phyloP scores from a whole-genome alignment of 2,113 vertebrate genomes.

The Passerina amoena region DNA sequence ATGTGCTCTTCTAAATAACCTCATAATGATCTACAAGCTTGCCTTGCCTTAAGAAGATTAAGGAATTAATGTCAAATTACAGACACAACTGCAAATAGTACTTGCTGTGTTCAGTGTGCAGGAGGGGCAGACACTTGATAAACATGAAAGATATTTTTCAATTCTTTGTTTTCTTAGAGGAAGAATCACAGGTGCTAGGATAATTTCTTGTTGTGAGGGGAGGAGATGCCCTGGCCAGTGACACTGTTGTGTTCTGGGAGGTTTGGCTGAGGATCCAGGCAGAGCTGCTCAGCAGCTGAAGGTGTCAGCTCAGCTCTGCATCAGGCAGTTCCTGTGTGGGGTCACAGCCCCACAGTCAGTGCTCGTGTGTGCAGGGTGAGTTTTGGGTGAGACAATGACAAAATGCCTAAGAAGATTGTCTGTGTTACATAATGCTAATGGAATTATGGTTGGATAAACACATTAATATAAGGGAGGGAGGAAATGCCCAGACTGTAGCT shows the following conservation, averaged over 20 bases:
- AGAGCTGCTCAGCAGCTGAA: neutral
- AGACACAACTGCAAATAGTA: constrained; percentile 43
- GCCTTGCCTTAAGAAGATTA: constrained; percentile 59
- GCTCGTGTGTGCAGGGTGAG: neutral
- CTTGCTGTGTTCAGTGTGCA: neutral
- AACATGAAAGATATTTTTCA: neutral
- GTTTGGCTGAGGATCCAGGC: neutral
- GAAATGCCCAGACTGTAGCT: neutral
- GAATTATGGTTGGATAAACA: constrained; percentile 53
- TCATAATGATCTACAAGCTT: constrained; percentile 14
- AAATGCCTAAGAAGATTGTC: constrained; percentile 51
- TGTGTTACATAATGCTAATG: constrained; percentile 57
- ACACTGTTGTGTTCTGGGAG: rapidly evolving
- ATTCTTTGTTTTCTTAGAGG: neutral
- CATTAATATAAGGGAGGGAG: neutral
- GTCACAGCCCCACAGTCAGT: neutral
- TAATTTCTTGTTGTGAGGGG: neutral
- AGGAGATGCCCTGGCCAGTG: neutral
- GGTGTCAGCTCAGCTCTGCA: neutral
- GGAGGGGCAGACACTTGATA: neutral
- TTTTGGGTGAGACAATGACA: constrained; percentile 20
- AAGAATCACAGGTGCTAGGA: rapidly evolving
- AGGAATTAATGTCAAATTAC: constrained; percentile 60
- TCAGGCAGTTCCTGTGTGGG: neutral
- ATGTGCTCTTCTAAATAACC: constrained; percentile 30